A percentile compares a stretch with the other conserved stretches of the same genome.
phyloP scores from a whole-genome alignment of 2,888 invertebrate species.

The Phlogophora meticulosa region DNA sequence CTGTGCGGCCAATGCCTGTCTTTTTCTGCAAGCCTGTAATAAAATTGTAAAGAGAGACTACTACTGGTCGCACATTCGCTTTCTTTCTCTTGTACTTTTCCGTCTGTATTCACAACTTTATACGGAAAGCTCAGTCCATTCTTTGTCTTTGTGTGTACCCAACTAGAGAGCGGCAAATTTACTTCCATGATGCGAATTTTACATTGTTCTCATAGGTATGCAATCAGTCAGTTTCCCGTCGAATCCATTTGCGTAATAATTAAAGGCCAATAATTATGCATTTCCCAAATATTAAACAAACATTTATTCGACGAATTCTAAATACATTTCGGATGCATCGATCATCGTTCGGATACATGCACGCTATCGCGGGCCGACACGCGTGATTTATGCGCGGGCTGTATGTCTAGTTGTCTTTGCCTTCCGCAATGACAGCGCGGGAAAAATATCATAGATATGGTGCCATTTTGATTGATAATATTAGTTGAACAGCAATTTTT shows the following conservation, averaged over 20 bases:
- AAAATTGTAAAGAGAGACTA: too few relatives aligned
- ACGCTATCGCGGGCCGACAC: constrained; percentile 59
- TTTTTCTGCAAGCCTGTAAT: too few relatives aligned
- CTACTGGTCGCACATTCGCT: too few relatives aligned
- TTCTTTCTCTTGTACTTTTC: too few relatives aligned
- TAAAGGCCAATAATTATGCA: constrained; percentile 29
- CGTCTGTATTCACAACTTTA: too few relatives aligned
- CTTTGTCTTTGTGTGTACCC: too few relatives aligned
- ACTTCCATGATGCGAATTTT: too few relatives aligned
- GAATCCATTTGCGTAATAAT: not conserved
- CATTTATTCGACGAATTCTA: constrained; percentile 48
- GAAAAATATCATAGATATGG: constrained; percentile 42
- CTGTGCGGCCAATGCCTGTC: too few relatives aligned
- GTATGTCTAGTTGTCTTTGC: constrained; percentile 62
- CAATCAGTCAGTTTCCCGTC: not conserved
- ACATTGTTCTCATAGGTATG: too few relatives aligned
- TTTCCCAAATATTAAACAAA: constrained; percentile 45
- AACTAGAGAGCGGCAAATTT: too few relatives aligned
- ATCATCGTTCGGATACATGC: constrained; percentile 65
- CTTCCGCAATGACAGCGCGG: constrained; percentile 53
- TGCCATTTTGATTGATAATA: constrained; percentile 33
- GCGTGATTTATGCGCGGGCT: constrained; percentile 65
- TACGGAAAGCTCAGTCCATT: too few relatives aligned
- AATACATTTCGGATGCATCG: constrained; percentile 66
- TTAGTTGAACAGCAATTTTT: constrained; percentile 2